These are phyloP conservation scores for Diadophis punctatus DNA, from an alignment of 2,113 vertebrate genomes.

Conservation along the genomic window DNA sequence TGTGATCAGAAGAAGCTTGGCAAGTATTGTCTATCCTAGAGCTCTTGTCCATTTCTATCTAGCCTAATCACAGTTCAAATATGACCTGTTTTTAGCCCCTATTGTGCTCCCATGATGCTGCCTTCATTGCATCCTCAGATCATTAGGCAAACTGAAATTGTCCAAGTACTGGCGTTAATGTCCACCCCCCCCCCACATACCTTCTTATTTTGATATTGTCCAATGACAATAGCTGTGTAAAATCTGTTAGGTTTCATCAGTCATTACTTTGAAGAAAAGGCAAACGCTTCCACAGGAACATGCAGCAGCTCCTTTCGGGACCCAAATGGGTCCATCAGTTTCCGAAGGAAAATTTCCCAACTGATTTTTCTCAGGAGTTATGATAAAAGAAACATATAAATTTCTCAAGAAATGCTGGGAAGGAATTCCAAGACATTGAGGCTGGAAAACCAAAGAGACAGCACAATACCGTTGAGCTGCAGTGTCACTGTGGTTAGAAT, in stretches of 20 bases:
- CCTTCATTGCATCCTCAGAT: neutral
- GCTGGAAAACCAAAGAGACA: neutral
- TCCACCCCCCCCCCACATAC: neutral
- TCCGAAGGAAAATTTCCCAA: neutral
- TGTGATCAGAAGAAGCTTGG: neutral
- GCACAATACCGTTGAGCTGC: neutral
- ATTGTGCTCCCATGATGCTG: neutral
- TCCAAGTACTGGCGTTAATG: neutral
- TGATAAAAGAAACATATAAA: neutral
- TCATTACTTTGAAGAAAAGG: neutral
- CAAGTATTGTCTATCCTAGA: neutral
- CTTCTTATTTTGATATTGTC: neutral
- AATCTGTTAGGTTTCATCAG: neutral
- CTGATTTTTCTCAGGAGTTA: neutral
- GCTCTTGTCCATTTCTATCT: neutral
- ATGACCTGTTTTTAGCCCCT: neutral
- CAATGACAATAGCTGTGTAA: neutral
- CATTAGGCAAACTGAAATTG: neutral
- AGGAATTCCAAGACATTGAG: neutral
- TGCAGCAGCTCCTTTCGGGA: neutral
- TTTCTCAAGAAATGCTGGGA: neutral
- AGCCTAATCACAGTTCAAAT: neutral
- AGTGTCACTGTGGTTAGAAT: neutral
- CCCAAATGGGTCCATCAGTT: neutral
- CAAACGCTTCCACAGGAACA: neutral